Evolutionary conservation across 2,888 invertebrate species (phyloP).

Genomic region (Mimas tiliae): DNA sequence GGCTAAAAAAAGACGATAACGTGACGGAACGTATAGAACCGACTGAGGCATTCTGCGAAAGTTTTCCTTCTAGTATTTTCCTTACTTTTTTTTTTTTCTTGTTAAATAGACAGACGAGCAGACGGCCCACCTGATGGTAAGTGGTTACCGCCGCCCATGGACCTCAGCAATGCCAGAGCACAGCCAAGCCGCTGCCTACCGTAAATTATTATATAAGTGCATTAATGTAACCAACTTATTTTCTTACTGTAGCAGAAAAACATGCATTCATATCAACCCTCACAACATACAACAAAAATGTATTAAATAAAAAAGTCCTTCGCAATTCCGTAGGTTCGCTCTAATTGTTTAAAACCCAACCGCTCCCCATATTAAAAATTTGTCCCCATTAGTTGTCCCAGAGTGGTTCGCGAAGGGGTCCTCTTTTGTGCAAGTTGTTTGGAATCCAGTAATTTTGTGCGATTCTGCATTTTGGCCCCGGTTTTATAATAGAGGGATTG

Average conservation of each 20-base stretch:
- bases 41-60: background rate
- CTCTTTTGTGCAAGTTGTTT: constrained; percentile 67
- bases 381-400: constrained; percentile 73
- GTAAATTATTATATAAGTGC: too few species aligned
- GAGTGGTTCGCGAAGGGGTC: constrained; percentile 63
- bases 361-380: constrained; percentile 77
- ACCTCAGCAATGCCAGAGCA: too few species aligned
- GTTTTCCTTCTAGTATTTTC: background rate
- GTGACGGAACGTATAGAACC: too few species aligned
- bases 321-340: constrained; percentile 29
- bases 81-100: too few species aligned
- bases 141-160: too few species aligned
- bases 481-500: constrained; percentile 60
- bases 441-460: constrained; percentile 80
- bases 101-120: too few species aligned
- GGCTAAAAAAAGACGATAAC: too few species aligned
- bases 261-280: background rate
- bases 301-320: constrained; percentile 14
- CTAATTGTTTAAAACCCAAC: constrained; percentile 66
- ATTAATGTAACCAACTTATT: background rate
- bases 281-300: background rate
- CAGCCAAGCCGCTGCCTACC: too few species aligned
- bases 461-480: constrained; percentile 74
- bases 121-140: too few species aligned
- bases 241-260: background rate